These are phyloP conservation scores for Hirudo medicinalis DNA, from an alignment of 1,140 invertebrate genomes.

Conservation along the genomic window DNA sequence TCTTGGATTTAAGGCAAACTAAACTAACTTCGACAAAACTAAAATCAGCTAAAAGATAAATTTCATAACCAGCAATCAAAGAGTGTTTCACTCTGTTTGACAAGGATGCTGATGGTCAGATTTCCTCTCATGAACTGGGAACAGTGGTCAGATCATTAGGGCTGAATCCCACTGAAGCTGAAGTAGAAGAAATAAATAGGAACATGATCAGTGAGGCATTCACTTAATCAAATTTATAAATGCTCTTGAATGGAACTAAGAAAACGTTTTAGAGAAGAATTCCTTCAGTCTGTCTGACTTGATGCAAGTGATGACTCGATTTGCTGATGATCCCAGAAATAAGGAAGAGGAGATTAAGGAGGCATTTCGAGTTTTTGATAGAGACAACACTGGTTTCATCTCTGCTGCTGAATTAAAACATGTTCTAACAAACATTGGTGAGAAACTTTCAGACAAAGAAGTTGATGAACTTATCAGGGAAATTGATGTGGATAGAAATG, in stretches of 20 bases:
- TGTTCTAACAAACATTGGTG: slow-evolving; percentile 94
- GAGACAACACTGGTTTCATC: slow-evolving; percentile 72
- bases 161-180: slow-evolving; percentile 22
- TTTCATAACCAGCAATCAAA: slow-evolving; percentile 23
- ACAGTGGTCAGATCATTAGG: slow-evolving; percentile 24
- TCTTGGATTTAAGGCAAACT: not conserved
- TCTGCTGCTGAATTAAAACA: slow-evolving; percentile 70
- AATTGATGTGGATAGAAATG: slow-evolving; percentile 86
- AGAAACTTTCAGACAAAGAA: slow-evolving; percentile 94
- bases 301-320: slow-evolving; percentile 12
- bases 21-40: not conserved
- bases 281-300: slow-evolving; percentile 6
- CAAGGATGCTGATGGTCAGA: slow-evolving; percentile 26
- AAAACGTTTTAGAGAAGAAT: slow-evolving; percentile 4
- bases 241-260: not conserved
- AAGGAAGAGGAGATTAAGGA: slow-evolving; percentile 96
- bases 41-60: not conserved
- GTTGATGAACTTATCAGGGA: slow-evolving; percentile 95
- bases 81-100: slow-evolving; percentile 26
- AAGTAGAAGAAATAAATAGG: slow-evolving; percentile 19
- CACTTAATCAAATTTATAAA: too few relatives aligned
- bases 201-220: slow-evolving; percentile 8
- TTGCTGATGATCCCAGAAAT: slow-evolving; percentile 44
- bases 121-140: slow-evolving; percentile 23
- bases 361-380: slow-evolving; percentile 94